Base-by-base conservation (phyloP, 2,113 vertebrate species). In the Mobula birostris region DNA sequence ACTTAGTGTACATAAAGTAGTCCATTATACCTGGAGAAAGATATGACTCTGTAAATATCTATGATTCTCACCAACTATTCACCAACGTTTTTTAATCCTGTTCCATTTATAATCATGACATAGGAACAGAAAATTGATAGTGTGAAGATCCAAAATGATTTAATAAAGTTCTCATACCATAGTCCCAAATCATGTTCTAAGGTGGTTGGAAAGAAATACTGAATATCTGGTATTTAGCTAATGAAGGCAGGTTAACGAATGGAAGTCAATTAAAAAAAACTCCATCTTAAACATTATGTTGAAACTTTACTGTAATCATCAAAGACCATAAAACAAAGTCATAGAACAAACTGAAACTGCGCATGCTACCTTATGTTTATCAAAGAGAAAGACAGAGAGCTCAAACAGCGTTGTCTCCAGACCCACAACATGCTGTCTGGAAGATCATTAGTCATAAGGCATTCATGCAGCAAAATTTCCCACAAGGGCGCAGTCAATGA, bases 371-470 rank as follows among this genome's bases (percentile, higher is more conserved):
- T 74, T 93, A 93, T 27, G 61, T 93, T 93, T 76, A 40, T 93
- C 24, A 92, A 92, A 40, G n/a, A 66, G 24, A 90, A 90, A 72
- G 40, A 72, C 36, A 27, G 36, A 72, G 17, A 5, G 19, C 32
- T 92, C 68, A 74, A 36, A 56, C 68, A 74, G 21, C 70, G 1
- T 74, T 93, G 9, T 74, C 48, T 27, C 40, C 90, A 74, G 66
- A 11, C 63, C 32, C 70, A 11, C 21, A 24, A 7, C 17, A 36
- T 48, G 68, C 8, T 72, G 91, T 12, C 72, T 70, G 12, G 36
- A 56, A 15, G 66, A 72, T 92, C 88, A 92, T 92, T 92, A 70
- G 88, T 72, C 32, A 76, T 74, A 56, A 14, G 36, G 70, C 91
- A 27, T 4, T 93, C 91, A 56, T 72, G 68, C 91, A 93, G 66